Conservation (phyloP, 2,888 invertebrate genomes). For the Cenopis cana region DNA sequence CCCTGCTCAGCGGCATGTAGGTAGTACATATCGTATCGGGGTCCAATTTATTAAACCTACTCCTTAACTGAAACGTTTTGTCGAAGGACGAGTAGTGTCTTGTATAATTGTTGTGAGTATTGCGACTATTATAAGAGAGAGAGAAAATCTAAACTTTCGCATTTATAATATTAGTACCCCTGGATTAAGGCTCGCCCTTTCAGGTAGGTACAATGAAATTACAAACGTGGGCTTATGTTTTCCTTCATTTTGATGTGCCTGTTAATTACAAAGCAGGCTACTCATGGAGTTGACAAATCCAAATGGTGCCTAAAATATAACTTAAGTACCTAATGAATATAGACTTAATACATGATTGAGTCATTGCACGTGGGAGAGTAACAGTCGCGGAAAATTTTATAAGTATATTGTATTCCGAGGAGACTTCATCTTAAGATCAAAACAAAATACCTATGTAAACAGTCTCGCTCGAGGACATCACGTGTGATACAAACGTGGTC, state of each 20-base stretch:
- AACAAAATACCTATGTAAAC: constrained; percentile 19
- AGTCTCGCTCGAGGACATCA: constrained; percentile 15
- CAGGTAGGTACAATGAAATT: too few species aligned
- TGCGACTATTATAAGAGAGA: too few species aligned
- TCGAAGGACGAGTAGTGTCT: too few species aligned
- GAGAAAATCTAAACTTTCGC: too few species aligned
- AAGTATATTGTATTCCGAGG: constrained; percentile 12
- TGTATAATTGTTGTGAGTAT: too few species aligned
- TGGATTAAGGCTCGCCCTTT: too few species aligned
- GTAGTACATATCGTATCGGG: too few species aligned
- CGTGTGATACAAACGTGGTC: constrained; percentile 23
- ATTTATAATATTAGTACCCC: too few species aligned
- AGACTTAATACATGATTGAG: constrained; percentile 26
- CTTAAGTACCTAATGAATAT: constrained; percentile 18
- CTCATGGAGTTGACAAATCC: not conserved
- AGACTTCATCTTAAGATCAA: constrained; percentile 26
- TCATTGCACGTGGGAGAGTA: constrained; percentile 24
- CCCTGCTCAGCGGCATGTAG: not conserved
- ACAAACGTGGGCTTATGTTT: too few species aligned
- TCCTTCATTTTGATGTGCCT: not conserved
- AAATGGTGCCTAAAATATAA: constrained; percentile 29
- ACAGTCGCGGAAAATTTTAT: constrained; percentile 28
- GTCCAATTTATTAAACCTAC: too few species aligned
- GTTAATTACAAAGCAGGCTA: not conserved
- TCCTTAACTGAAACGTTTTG: too few species aligned